A percentile compares a stretch with the other conserved stretches of the same genome.
phyloP scores from a whole-genome alignment of 2,797 vertebrate genomes.

The Mus caroli region DNA sequence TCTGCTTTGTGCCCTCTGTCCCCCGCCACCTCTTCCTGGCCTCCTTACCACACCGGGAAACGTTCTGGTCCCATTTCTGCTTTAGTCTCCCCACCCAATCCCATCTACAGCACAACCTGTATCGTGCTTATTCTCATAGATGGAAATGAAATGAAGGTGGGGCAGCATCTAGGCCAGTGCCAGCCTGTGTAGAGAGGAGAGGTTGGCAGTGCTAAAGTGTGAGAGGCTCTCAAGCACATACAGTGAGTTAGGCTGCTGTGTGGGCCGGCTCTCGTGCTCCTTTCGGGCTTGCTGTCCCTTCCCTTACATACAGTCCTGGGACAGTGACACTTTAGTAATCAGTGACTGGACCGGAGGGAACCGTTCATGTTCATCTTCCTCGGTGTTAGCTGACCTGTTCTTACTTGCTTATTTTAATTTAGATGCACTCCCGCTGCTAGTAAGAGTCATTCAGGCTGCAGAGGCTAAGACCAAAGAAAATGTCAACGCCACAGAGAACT shows the following conservation, averaged over 20 bases:
- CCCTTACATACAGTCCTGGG: neutral
- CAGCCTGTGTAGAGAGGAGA: neutral
- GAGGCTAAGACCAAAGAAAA: slow-evolving; percentile 98
- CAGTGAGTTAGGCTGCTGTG: neutral
- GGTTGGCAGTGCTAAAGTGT: neutral
- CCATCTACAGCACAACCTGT: neutral
- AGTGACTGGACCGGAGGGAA: neutral
- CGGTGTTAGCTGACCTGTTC: slow-evolving; percentile 31
- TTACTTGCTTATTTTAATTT: slow-evolving; percentile 76
- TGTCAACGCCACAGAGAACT: slow-evolving; percentile 99
- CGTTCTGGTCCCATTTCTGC: neutral
- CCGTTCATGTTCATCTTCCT: neutral
- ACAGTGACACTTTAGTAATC: neutral
- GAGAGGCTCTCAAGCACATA: neutral
- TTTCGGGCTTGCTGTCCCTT: fast-evolving
- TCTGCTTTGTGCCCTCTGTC: neutral
- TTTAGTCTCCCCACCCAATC: neutral
- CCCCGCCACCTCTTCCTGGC: neutral
- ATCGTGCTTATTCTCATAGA: neutral
- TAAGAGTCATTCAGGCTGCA: slow-evolving; percentile 95
- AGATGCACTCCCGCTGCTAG: slow-evolving; percentile 97
- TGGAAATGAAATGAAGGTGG: neutral
- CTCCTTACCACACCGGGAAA: neutral
- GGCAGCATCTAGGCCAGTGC: neutral
- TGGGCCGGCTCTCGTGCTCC: neutral